phyloP scores from a whole-genome alignment of 2,113 vertebrate genomes.

The Deroptyus accipitrinus region DNA sequence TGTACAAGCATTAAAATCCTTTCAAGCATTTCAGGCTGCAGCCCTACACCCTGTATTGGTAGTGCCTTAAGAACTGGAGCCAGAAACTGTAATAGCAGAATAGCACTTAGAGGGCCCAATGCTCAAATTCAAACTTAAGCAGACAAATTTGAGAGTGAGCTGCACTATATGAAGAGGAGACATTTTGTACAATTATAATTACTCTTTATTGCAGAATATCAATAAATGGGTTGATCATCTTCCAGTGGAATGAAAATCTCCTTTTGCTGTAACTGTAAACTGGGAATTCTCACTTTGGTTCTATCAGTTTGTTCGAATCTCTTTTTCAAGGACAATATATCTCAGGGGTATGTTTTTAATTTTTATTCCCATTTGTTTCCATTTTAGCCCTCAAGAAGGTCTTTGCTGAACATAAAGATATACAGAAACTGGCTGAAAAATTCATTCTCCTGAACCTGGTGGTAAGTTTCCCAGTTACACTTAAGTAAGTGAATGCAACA shows the following conservation, averaged over 20 bases:
- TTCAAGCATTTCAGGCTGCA: neutral
- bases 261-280: neutral
- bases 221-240: neutral
- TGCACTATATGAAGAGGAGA: neutral
- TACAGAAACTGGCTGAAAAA: constrained; percentile 88
- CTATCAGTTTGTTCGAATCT: neutral
- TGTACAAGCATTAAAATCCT: neutral
- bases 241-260: neutral
- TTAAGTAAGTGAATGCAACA: neutral
- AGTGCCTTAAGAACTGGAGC: neutral
- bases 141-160: neutral
- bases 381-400: constrained; percentile 86
- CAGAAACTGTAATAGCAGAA: neutral
- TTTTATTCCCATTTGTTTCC: neutral
- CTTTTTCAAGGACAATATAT: neutral
- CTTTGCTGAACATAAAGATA: constrained; percentile 81
- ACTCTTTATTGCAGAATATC: neutral
- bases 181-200: neutral
- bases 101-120: neutral
- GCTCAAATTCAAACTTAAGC: neutral
- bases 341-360: neutral
- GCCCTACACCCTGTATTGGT: too few relatives aligned
- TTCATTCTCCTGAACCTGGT: constrained; percentile 91
- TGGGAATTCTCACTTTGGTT: neutral
- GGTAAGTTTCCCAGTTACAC: constrained; percentile 74